Conservation (phyloP, 2,888 invertebrate genomes). For the Lithophane ornitopus region DNA sequence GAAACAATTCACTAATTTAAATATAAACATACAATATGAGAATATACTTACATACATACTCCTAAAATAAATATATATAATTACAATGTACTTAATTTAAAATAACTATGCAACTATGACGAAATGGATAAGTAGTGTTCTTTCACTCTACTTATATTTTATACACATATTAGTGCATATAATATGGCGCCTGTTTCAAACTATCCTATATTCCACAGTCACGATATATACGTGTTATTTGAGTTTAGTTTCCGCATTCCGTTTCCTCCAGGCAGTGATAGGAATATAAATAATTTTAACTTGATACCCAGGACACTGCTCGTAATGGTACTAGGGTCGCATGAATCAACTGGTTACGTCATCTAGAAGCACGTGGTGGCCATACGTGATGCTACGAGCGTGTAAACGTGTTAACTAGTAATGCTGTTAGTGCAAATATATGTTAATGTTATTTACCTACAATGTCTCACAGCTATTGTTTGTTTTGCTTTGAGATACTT, state of each 20-base stretch:
- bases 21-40: too few species aligned
- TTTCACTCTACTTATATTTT: background rate
- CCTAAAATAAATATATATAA: too few species aligned
- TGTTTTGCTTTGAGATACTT: conserved; percentile 58
- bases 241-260: conserved; percentile 63
- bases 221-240: conserved; percentile 42
- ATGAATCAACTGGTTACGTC: conserved; percentile 68
- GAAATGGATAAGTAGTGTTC: too few species aligned
- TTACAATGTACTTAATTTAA: too few species aligned
- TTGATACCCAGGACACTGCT: conserved; percentile 49
- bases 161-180: background rate
- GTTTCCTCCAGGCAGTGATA: conserved; percentile 37
- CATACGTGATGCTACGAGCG: conserved; percentile 64
- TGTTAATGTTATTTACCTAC: conserved; percentile 66
- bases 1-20: too few species aligned
- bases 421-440: conserved; percentile 65
- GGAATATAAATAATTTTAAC: conserved; percentile 52
- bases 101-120: too few species aligned
- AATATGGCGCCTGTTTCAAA: conserved; percentile 1
- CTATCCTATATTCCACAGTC: background rate
- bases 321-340: conserved; percentile 14
- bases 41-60: too few species aligned
- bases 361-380: conserved; percentile 71
- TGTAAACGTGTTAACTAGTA: conserved; percentile 67
- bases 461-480: conserved; percentile 64